These are phyloP conservation scores for Camponotus floridanus DNA, from an alignment of 1,140 invertebrate genomes.

Conservation along the genomic window DNA sequence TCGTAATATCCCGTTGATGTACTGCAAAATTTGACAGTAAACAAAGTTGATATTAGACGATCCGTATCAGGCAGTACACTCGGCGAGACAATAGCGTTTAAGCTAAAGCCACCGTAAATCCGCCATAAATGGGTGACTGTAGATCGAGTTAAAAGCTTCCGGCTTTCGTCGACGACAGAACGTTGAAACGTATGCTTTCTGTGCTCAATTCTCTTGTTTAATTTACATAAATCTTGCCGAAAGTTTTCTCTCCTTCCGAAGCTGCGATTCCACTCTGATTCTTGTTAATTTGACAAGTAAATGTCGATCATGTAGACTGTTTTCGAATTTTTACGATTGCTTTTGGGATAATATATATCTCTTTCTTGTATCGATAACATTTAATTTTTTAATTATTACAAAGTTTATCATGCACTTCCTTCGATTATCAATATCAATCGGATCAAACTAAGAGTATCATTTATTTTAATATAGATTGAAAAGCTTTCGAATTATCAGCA, in stretches of 20 bases:
- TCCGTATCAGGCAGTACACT: not conserved
- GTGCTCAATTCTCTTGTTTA: constrained; percentile 60
- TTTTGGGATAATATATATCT: not conserved
- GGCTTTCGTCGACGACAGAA: constrained; percentile 21
- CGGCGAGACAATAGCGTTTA: constrained; percentile 32
- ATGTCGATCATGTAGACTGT: not conserved
- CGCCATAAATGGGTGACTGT: constrained; percentile 22
- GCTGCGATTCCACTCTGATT: constrained; percentile 11
- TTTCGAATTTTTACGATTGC: not conserved
- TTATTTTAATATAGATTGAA: constrained; percentile 10
- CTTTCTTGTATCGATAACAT: not conserved
- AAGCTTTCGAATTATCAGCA: not conserved
- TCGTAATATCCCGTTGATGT: not conserved
- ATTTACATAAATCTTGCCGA: constrained; percentile 62
- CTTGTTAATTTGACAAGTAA: constrained; percentile 24
- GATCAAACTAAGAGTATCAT: not conserved
- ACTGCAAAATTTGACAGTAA: constrained; percentile 16
- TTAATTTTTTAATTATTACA: constrained; percentile 2
- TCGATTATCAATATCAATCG: not conserved
- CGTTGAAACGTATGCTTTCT: not conserved
- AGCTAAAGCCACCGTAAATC: constrained; percentile 25
- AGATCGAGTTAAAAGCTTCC: constrained; percentile 31
- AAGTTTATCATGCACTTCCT: not conserved
- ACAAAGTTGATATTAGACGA: constrained; percentile 30
- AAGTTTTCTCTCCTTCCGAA: not conserved